phyloP scores from a whole-genome alignment of 2,888 invertebrate genomes.

The Chironomus riparius region DNA sequence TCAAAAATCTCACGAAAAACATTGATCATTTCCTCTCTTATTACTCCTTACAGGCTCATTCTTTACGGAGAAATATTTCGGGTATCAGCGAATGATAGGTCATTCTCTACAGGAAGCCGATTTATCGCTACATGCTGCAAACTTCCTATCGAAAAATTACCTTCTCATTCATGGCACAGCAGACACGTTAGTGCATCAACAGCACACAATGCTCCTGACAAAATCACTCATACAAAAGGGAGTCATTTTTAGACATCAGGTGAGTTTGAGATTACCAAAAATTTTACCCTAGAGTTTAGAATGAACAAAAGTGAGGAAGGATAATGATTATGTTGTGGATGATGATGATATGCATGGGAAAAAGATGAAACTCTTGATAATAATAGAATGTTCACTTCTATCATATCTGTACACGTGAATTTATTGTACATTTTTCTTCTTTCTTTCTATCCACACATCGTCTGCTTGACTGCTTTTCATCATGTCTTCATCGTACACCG shows the following conservation, averaged over 20 bases:
- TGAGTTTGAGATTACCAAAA: constrained; percentile 37
- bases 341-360: too few species aligned
- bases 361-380: too few species aligned
- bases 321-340: background rate
- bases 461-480: background rate
- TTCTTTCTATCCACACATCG: background rate
- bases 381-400: too few species aligned
- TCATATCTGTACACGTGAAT: background rate
- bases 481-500: constrained; percentile 3
- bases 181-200: constrained; percentile 76
- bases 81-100: constrained; percentile 60
- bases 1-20: background rate
- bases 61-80: constrained; percentile 85
- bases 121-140: constrained; percentile 67
- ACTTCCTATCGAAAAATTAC: constrained; percentile 58
- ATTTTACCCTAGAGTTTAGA: background rate
- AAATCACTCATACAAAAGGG: constrained; percentile 71
- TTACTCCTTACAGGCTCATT: constrained; percentile 57
- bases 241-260: constrained; percentile 77
- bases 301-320: background rate
- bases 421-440: background rate
- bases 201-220: constrained; percentile 76
- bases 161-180: constrained; percentile 74
- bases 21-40: background rate
- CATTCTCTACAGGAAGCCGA: constrained; percentile 67